Percentiles rank a stretch among this genome's conserved stretches.
phyloP scores from a whole-genome alignment of 1,140 invertebrate species.

The Oncopodura yosiiana region DNA sequence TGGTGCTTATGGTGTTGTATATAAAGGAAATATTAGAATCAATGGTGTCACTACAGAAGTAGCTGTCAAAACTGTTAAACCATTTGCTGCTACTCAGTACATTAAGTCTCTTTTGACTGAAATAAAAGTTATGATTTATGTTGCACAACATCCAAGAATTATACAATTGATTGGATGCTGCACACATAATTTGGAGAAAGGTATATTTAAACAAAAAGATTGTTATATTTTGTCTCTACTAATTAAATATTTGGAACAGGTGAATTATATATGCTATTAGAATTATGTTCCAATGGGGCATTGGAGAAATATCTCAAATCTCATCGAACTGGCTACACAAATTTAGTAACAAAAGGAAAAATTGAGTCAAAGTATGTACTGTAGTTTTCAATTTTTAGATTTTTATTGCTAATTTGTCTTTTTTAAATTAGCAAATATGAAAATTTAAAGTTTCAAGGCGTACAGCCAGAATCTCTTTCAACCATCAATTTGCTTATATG shows the following conservation, averaged over 20 bases:
- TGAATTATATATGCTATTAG: not conserved
- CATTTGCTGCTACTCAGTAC: not conserved
- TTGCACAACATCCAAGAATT: slow-evolving; percentile 7
- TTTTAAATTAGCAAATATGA: too few relatives aligned
- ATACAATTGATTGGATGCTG: slow-evolving; percentile 11
- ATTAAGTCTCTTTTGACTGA: slow-evolving; percentile 15
- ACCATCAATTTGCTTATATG: not conserved
- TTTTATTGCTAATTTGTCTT: too few relatives aligned
- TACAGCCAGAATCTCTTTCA: too few relatives aligned
- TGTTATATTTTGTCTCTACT: too few relatives aligned
- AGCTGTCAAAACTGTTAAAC: slow-evolving; percentile 18
- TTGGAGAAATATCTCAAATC: slow-evolving; percentile 11
- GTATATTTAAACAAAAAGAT: too few relatives aligned
- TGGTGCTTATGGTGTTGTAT: slow-evolving; percentile 1
- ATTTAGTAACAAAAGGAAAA: too few relatives aligned
- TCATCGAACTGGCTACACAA: too few relatives aligned
- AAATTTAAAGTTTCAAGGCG: too few relatives aligned
- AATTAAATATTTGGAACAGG: too few relatives aligned
- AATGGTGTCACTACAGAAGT: not conserved
- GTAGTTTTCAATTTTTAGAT: too few relatives aligned
- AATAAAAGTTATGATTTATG: slow-evolving; percentile 14
- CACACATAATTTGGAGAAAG: too few relatives aligned
- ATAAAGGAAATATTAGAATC: not conserved
- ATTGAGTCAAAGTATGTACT: too few relatives aligned
- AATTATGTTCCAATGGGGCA: not conserved